A percentile compares a stretch with the other conserved stretches of the same genome.
phyloP scores from a whole-genome alignment of 2,113 vertebrate species.

The Apteryx mantelli region DNA sequence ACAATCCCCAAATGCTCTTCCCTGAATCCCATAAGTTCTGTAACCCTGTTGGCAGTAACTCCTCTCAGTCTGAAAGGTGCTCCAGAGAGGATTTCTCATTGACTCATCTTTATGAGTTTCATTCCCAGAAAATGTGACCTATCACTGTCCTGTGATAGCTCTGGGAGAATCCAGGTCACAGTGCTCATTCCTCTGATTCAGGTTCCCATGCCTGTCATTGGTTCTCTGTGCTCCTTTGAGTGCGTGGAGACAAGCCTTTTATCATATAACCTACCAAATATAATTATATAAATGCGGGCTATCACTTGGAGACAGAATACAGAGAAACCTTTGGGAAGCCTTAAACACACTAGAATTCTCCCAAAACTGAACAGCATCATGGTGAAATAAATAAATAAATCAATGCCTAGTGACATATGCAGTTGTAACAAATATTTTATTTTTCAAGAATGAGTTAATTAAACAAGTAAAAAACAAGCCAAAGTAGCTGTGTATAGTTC shows the following conservation, averaged over 20 bases:
- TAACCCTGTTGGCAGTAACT: not conserved
- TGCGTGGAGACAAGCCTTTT: not conserved
- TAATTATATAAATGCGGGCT: not conserved
- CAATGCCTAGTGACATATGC: not conserved
- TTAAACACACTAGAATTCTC: not conserved
- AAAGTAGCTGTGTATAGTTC: not conserved
- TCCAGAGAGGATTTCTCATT: not conserved
- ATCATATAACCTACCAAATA: not conserved
- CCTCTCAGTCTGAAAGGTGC: not conserved
- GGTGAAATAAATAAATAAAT: not conserved
- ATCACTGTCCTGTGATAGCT: not conserved
- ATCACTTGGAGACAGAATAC: not conserved
- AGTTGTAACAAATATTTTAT: not conserved
- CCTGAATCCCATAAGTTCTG: not conserved
- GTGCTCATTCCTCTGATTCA: not conserved
- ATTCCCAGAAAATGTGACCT: not conserved
- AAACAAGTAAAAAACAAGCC: not conserved
- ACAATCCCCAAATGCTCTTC: not conserved
- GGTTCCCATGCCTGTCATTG: not conserved
- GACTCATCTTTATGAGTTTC: not conserved
- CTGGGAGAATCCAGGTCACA: not conserved
- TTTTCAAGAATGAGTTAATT: not conserved
- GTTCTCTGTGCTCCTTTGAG: not conserved
- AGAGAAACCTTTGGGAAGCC: not conserved
- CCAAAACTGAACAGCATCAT: not conserved